Conservation (phyloP, 1,140 invertebrate species). For the Drosophila sturtevanti region DNA sequence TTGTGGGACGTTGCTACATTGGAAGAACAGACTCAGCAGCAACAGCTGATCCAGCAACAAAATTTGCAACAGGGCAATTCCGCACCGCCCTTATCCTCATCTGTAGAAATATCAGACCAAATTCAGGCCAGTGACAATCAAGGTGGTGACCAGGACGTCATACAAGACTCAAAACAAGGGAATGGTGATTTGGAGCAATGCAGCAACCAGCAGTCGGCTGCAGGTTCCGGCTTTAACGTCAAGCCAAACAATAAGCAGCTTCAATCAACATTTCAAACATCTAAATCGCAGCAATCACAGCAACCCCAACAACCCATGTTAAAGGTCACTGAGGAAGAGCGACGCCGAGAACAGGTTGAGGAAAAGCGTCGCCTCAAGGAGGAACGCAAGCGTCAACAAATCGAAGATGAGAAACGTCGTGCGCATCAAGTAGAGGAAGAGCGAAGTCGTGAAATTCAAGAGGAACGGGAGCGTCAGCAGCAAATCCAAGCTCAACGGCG, state of each 20-base stretch:
- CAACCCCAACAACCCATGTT: constrained; percentile 18
- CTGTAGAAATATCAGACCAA: constrained; percentile 12
- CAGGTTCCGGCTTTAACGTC: not conserved
- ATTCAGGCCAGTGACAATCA: constrained; percentile 39
- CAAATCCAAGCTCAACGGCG: constrained; percentile 78
- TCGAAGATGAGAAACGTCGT: constrained; percentile 84
- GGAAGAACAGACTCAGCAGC: constrained; percentile 79
- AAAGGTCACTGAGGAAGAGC: constrained; percentile 52
- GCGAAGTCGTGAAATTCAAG: constrained; percentile 60
- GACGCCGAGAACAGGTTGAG: constrained; percentile 54
- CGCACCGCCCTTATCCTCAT: constrained; percentile 70
- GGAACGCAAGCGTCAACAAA: constrained; percentile 84
- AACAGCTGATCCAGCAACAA: constrained; percentile 83
- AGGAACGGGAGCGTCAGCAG: constrained; percentile 73
- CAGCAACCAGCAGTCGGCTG: constrained; percentile 30
- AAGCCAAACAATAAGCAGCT: constrained; percentile 37
- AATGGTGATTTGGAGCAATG: constrained; percentile 15
- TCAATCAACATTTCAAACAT: constrained; percentile 15
- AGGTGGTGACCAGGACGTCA: not conserved
- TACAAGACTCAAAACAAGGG: constrained; percentile 18
- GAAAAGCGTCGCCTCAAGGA: constrained; percentile 64
- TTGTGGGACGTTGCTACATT: constrained; percentile 61
- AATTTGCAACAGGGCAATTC: constrained; percentile 20
- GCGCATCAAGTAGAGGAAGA: constrained; percentile 59
- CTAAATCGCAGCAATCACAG: constrained; percentile 50